These are phyloP conservation scores for Holacanthella duospinosa DNA, from an alignment of 2,888 invertebrate species.

Conservation along the genomic window DNA sequence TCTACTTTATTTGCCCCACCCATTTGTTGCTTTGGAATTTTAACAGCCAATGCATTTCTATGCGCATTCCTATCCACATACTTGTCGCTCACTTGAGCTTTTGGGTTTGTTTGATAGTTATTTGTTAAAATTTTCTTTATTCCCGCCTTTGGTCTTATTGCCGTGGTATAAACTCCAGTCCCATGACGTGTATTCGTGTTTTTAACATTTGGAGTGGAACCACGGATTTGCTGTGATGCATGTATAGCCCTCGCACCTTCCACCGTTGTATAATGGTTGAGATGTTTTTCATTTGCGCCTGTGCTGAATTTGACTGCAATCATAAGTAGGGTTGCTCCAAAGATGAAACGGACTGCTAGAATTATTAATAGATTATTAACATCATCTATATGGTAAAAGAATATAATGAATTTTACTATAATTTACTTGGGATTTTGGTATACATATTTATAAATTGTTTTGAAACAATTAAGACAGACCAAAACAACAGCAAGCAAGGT, in stretches of 20 bases:
- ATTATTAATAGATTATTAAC: too few species aligned
- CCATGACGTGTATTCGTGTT: not conserved
- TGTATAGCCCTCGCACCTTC: not conserved
- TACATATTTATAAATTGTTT: too few species aligned
- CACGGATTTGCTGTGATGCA: not conserved
- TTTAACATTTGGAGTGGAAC: not conserved
- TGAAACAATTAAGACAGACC: too few species aligned
- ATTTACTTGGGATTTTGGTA: too few species aligned
- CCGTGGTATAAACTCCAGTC: not conserved
- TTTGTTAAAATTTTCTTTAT: not conserved
- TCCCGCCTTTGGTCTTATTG: not conserved
- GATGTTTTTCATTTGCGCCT: not conserved
- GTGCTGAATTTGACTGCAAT: too few species aligned
- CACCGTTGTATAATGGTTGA: not conserved
- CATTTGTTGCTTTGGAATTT: not conserved
- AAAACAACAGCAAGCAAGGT: too few species aligned
- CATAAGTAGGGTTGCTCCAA: too few species aligned
- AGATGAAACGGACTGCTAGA: too few species aligned
- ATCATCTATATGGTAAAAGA: too few species aligned
- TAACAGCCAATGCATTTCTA: not conserved
- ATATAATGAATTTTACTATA: too few species aligned
- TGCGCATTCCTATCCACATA: not conserved
- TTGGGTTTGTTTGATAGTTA: not conserved
- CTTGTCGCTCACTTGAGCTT: not conserved
- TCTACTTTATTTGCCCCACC: not conserved